These are phyloP conservation scores for Tuta absoluta DNA, from an alignment of 2,888 invertebrate species.

Conservation along the genomic window DNA sequence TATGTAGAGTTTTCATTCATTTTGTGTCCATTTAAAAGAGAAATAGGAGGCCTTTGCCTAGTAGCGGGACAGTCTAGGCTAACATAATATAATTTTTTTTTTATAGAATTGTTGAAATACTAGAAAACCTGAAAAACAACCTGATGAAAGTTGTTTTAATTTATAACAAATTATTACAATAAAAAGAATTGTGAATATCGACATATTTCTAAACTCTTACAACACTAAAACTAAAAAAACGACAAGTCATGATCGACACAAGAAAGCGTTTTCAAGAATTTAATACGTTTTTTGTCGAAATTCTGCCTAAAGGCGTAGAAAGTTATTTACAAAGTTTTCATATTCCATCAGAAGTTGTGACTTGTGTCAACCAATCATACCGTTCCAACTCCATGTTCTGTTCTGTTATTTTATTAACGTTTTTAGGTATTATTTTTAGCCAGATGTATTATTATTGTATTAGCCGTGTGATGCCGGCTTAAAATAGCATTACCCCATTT, in stretches of 20 bases:
- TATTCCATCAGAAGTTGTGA: not conserved
- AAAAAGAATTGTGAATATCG: not conserved
- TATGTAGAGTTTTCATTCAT: too few species aligned
- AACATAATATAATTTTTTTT: too few species aligned
- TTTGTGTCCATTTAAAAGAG: too few species aligned
- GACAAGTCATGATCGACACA: constrained; percentile 37
- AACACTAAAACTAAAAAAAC: not conserved
- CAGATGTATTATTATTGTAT: not conserved
- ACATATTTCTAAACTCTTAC: not conserved
- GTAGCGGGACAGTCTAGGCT: too few species aligned
- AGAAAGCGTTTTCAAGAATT: constrained; percentile 41
- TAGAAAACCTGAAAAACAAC: too few species aligned
- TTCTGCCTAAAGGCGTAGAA: constrained; percentile 12
- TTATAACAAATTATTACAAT: not conserved
- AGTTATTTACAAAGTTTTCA: constrained; percentile 36
- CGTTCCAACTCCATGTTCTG: not conserved
- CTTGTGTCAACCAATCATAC: not conserved
- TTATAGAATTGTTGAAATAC: too few species aligned
- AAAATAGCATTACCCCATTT: too few species aligned
- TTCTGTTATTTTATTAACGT: not conserved
- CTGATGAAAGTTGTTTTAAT: too few species aligned
- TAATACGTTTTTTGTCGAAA: constrained; percentile 39
- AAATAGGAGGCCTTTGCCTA: too few species aligned
- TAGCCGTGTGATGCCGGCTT: too few species aligned
- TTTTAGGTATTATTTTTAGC: not conserved